Conservation (phyloP, 2,113 vertebrate species). For the Desmodus rotundus region DNA sequence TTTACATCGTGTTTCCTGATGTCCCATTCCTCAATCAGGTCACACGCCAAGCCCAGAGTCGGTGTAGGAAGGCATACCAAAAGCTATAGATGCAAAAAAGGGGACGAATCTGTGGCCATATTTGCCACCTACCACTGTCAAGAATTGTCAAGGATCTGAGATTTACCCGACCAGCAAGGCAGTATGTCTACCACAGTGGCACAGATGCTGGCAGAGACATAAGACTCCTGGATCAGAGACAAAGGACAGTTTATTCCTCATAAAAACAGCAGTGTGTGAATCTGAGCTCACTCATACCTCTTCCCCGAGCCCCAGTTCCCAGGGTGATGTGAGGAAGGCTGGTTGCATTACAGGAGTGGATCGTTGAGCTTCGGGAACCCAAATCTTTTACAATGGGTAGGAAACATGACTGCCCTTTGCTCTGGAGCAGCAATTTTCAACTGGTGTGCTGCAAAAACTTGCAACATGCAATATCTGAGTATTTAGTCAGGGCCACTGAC, state of each 20-base stretch:
- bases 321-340: background rate
- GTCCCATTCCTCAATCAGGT: background rate
- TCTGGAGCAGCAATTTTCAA: background rate
- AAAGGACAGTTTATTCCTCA: background rate
- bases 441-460: too few relatives aligned
- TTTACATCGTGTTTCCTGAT: background rate
- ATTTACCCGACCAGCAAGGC: background rate
- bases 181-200: background rate
- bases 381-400: background rate
- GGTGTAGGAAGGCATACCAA: background rate
- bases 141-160: background rate
- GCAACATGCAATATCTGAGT: too few relatives aligned
- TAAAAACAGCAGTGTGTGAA: background rate
- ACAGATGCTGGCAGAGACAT: background rate
- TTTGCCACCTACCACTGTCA: background rate
- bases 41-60: background rate
- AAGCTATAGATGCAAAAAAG: background rate
- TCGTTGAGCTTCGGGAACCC: background rate
- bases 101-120: background rate
- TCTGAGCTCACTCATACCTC: background rate
- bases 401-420: background rate
- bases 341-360: background rate
- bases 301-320: background rate
- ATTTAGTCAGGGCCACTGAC: too few relatives aligned
- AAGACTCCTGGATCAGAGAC: background rate